phyloP scores from a whole-genome alignment of 2,888 invertebrate species.

The Diaphora mendica region DNA sequence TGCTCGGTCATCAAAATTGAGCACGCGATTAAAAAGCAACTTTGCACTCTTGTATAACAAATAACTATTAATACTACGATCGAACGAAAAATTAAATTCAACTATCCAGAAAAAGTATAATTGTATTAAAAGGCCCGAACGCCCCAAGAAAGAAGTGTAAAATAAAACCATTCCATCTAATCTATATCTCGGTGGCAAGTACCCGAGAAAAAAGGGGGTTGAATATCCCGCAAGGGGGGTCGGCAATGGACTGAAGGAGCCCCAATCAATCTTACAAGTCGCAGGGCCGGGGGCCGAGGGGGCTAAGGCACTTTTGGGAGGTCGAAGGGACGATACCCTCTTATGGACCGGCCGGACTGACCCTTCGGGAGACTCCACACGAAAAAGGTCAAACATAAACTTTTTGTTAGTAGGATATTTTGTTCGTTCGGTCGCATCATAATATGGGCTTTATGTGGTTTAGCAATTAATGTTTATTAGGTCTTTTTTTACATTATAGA shows the following conservation, averaged over 20 bases:
- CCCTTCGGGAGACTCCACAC: constrained; percentile 73
- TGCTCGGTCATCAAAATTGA: too few relatives aligned
- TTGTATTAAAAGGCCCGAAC: constrained; percentile 30
- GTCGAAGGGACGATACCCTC: constrained; percentile 84
- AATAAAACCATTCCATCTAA: constrained; percentile 65
- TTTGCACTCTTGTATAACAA: too few relatives aligned
- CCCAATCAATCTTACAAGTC: constrained; percentile 88
- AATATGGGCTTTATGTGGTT: constrained; percentile 45
- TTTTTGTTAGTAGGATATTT: constrained; percentile 72
- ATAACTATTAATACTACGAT: neutral
- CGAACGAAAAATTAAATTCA: constrained; percentile 15
- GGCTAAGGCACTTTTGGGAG: constrained; percentile 70
- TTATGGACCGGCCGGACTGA: constrained; percentile 79
- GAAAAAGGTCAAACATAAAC: constrained; percentile 79
- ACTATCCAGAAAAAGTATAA: constrained; percentile 21
- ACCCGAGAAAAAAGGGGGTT: constrained; percentile 83
- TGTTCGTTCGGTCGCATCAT: constrained; percentile 47
- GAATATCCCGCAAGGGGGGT: constrained; percentile 81
- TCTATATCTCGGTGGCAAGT: constrained; percentile 67
- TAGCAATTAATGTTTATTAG: constrained; percentile 39
- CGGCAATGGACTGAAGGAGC: constrained; percentile 86
- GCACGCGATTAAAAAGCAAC: too few relatives aligned
- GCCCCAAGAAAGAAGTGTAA: constrained; percentile 36
- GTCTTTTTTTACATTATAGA: neutral
- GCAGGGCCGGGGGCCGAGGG: constrained; percentile 65